Evolutionary conservation across 1,140 invertebrate species (phyloP).

Genomic region (Varroa destructor): DNA sequence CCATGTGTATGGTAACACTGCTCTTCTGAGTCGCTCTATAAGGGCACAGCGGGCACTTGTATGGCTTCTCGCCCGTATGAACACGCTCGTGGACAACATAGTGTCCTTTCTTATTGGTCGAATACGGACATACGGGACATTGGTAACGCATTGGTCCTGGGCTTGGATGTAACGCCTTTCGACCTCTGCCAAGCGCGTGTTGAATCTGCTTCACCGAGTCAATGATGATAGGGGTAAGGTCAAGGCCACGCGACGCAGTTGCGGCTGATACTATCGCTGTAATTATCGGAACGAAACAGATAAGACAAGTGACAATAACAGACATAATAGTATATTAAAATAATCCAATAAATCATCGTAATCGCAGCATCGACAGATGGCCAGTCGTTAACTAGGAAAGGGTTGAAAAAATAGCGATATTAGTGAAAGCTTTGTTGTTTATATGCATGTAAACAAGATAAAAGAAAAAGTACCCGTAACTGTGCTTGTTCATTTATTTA

Average conservation of each 20-base stretch:
- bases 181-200: slow-evolving; percentile 12
- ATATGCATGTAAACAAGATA: too few species aligned
- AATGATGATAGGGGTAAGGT: slow-evolving; percentile 19
- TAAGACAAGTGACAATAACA: not conserved
- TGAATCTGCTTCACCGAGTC: slow-evolving; percentile 26
- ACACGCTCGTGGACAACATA: slow-evolving; percentile 28
- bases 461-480: too few species aligned
- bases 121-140: slow-evolving; percentile 17
- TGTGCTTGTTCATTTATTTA: too few species aligned
- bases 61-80: slow-evolving; percentile 30
- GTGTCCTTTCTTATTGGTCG: slow-evolving; percentile 14
- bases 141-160: slow-evolving; percentile 8
- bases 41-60: slow-evolving; percentile 27
- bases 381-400: too few species aligned
- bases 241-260: not conserved
- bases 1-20: slow-evolving; percentile 25
- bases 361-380: too few species aligned
- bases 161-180: slow-evolving; percentile 3
- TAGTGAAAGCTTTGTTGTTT: too few species aligned
- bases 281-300: not conserved
- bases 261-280: too few species aligned
- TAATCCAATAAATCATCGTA: too few species aligned
- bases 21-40: slow-evolving; percentile 27
- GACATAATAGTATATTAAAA: too few species aligned
- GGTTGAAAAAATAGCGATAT: too few species aligned